Percentiles rank a stretch among this genome's conserved stretches.
Evolutionary conservation across 2,797 vertebrate species (phyloP).

Genomic region (Etheostoma perlongum): DNA sequence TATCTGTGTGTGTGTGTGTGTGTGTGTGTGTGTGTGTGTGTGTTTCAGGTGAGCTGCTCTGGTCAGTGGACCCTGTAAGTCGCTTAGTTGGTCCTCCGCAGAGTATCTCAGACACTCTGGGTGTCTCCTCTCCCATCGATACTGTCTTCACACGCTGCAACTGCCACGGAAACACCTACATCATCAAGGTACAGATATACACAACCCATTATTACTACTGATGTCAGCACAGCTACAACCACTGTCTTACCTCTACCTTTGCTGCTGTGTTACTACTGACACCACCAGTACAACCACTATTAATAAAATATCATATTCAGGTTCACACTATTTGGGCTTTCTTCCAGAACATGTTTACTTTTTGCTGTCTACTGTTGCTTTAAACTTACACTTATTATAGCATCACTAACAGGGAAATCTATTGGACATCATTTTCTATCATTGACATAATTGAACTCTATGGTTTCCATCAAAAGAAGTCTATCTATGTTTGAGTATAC

Average conservation of each 20-base stretch:
- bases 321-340: too few species aligned
- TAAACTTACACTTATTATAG: too few species aligned
- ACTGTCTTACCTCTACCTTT: too few species aligned
- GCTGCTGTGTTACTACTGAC: not conserved
- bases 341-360: too few species aligned
- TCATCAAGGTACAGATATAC: conserved; percentile 88
- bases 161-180: conserved; percentile 91
- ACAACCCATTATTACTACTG: not conserved
- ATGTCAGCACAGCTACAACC: not conserved
- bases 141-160: conserved; percentile 91
- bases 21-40: not conserved
- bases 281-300: too few species aligned
- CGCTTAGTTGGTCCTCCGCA: conserved; percentile 77
- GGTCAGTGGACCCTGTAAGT: conserved; percentile 85
- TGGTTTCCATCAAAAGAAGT: too few species aligned
- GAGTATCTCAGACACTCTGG: conserved; percentile 88
- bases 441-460: too few species aligned
- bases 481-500: not conserved
- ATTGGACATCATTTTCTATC: too few species aligned
- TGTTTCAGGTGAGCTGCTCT: conserved; percentile 89
- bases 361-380: too few species aligned
- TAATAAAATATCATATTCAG: too few species aligned
- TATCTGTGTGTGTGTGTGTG: too few species aligned
- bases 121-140: conserved; percentile 90
- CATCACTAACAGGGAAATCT: too few species aligned